Percentiles rank a stretch among this genome's conserved stretches.
Evolutionary conservation across 2,113 vertebrate species (phyloP).

Genomic region (Mionectes macconnelli): DNA sequence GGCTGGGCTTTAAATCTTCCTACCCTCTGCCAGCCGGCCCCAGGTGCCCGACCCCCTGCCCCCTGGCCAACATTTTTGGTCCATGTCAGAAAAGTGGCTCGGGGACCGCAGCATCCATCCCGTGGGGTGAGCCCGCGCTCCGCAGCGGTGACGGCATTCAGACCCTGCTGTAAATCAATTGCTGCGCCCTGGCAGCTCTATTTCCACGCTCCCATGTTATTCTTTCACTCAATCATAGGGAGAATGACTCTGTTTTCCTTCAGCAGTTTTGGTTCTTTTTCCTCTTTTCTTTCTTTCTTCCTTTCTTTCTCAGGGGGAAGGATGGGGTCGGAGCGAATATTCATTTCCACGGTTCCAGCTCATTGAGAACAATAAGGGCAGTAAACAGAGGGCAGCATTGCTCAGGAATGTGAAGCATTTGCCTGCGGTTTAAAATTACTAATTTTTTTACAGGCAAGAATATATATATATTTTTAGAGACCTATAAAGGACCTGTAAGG

Average conservation of each 20-base stretch:
- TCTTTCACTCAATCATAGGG: constrained; percentile 3
- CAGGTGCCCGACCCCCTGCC: accelerated
- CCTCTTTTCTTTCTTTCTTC: not conserved
- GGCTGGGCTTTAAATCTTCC: not conserved
- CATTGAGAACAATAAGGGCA: constrained; percentile 67
- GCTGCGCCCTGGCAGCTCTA: constrained; percentile 22
- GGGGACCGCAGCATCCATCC: not conserved
- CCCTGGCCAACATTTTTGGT: not conserved
- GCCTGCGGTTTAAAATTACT: constrained; percentile 56
- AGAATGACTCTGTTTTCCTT: constrained; percentile 50
- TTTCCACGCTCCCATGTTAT: constrained; percentile 23
- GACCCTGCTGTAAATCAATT: not conserved
- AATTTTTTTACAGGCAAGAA: constrained; percentile 40
- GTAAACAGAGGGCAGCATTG: constrained; percentile 66
- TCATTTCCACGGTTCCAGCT: constrained; percentile 66
- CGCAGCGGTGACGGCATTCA: not conserved
- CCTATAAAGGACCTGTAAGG: constrained; percentile 7
- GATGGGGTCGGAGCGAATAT: constrained; percentile 39
- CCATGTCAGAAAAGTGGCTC: accelerated
- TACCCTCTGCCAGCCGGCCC: not conserved
- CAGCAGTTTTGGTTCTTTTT: not conserved
- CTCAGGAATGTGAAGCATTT: constrained; percentile 63
- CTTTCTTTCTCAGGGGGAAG: constrained; percentile 14
- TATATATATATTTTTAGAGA: constrained; percentile 8
- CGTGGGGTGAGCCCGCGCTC: not conserved